Evolutionary conservation across 2,113 vertebrate genomes (phyloP).

Genomic region (Megaceryle maxima): DNA sequence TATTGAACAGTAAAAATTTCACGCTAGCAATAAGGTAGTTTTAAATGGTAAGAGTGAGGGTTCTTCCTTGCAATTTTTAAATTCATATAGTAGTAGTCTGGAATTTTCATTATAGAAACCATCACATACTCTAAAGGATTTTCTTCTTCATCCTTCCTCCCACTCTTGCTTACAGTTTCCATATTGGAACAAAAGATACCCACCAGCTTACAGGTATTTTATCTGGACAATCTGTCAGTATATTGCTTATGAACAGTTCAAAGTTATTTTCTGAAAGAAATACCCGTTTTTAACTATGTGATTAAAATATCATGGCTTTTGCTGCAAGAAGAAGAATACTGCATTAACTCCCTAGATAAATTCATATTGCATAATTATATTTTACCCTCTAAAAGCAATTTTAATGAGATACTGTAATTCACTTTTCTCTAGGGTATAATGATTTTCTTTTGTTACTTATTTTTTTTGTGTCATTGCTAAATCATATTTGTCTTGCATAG

Average conservation of each 20-base stretch:
- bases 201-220: not conserved
- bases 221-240: not conserved
- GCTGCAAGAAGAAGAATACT: not conserved
- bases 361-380: constrained; percentile 1
- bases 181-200: not conserved
- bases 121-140: not conserved
- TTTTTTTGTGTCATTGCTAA: not conserved
- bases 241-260: not conserved
- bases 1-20: not conserved
- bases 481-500: not conserved
- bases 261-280: not conserved
- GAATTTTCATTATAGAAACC: not conserved
- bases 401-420: not conserved
- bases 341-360: not conserved
- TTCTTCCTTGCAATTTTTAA: not conserved
- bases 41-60: not conserved
- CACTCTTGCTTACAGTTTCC: not conserved
- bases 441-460: not conserved
- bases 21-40: not conserved
- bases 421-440: not conserved
- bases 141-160: not conserved
- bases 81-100: not conserved
- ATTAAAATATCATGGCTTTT: not conserved
- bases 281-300: not conserved
- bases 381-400: not conserved